Conservation (phyloP, 2,797 vertebrate species). For the Okamejei kenojei region DNA sequence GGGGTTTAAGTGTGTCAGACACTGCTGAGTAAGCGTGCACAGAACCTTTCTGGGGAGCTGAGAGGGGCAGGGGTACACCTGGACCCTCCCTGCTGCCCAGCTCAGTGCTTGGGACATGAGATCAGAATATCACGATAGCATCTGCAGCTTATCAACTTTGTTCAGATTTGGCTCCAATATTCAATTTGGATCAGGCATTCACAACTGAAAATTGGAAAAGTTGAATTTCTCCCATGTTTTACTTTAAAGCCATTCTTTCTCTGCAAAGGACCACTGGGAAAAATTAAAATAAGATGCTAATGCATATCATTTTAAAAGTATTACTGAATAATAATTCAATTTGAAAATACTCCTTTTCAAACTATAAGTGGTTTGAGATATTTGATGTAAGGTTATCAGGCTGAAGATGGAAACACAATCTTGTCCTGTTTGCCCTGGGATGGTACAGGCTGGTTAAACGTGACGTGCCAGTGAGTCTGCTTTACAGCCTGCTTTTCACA, state of each 20-base stretch:
- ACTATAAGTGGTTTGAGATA: background rate
- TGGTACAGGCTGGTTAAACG: background rate
- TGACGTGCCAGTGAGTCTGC: background rate
- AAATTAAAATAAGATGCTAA: background rate
- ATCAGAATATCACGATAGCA: background rate
- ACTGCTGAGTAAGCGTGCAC: background rate
- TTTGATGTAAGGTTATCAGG: background rate
- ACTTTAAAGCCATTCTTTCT: conserved; percentile 36
- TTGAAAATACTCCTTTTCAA: background rate
- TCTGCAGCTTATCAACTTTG: too few relatives aligned
- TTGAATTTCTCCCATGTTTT: conserved; percentile 30
- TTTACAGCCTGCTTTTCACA: conserved; percentile 10
- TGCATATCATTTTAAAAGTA: background rate
- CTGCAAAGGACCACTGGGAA: background rate
- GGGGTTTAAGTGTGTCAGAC: too few relatives aligned
- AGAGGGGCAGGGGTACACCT: background rate
- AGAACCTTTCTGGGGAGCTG: background rate
- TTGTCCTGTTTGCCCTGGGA: background rate
- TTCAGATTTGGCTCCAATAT: background rate
- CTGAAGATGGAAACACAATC: background rate
- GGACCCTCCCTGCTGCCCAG: background rate
- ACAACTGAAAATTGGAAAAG: background rate
- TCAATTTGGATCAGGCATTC: background rate
- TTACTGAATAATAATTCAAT: conserved; percentile 19
- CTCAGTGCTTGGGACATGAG: background rate